phyloP scores from a whole-genome alignment of 2,888 invertebrate species.

The Plebejus anna region DNA sequence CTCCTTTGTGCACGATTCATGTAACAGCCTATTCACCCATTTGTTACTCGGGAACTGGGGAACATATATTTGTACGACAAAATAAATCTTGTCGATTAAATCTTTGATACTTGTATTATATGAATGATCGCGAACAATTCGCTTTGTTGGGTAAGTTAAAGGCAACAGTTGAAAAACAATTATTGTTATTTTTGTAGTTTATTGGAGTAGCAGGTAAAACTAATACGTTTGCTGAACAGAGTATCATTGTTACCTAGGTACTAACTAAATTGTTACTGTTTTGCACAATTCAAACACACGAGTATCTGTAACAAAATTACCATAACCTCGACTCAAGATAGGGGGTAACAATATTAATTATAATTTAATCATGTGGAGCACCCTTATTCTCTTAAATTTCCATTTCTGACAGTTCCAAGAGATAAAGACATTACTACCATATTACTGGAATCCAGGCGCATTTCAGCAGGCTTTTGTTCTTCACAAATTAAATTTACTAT shows the following conservation, averaged over 20 bases:
- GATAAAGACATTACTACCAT: slow-evolving; percentile 15
- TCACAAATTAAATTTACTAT: slow-evolving; percentile 21
- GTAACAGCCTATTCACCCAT: slow-evolving; percentile 53
- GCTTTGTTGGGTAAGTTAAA: background rate
- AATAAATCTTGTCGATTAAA: slow-evolving; percentile 8
- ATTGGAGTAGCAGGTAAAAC: background rate
- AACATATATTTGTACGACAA: slow-evolving; percentile 15
- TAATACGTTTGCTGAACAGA: background rate
- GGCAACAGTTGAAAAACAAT: background rate
- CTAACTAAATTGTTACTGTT: too few relatives aligned
- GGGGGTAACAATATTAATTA: slow-evolving; percentile 16
- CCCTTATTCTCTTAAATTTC: slow-evolving; percentile 19
- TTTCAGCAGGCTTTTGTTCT: slow-evolving; percentile 10
- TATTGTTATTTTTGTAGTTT: background rate
- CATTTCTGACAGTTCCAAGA: slow-evolving; percentile 19
- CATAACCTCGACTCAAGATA: background rate
- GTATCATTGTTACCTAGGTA: background rate
- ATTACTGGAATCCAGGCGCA: slow-evolving; percentile 20
- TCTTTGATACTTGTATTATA: slow-evolving; percentile 22
- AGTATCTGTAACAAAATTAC: slow-evolving; percentile 1
- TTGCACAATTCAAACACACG: background rate
- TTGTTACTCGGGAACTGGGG: slow-evolving; percentile 17
- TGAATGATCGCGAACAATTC: slow-evolving; percentile 1
- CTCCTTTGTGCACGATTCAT: slow-evolving; percentile 60
- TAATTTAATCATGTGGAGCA: slow-evolving; percentile 16